Conservation (phyloP, 2,888 invertebrate genomes). For the Dynastes maya region DNA sequence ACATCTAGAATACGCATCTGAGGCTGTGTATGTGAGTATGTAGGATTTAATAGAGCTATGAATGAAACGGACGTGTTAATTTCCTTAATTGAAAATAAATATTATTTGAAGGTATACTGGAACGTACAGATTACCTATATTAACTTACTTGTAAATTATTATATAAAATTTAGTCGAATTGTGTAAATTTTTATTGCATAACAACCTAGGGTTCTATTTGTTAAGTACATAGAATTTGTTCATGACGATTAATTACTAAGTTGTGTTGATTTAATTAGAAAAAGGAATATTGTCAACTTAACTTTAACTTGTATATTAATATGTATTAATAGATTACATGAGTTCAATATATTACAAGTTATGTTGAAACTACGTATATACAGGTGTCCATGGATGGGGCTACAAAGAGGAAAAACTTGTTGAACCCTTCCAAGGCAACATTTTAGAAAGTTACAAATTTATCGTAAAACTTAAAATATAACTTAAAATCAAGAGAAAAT, state of each 20-base stretch:
- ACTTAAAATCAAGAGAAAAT: no score
- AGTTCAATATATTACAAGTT: neutral
- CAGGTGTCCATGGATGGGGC: no score
- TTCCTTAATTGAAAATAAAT: slow-evolving; percentile 30
- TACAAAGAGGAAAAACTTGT: no score
- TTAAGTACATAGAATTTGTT: neutral
- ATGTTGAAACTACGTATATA: neutral
- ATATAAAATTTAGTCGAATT: slow-evolving; percentile 6
- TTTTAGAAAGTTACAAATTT: no score
- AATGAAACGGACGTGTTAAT: slow-evolving; percentile 28
- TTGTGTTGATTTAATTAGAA: neutral
- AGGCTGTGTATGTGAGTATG: neutral
- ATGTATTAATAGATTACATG: no score
- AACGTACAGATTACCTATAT: neutral
- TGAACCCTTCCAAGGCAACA: no score
- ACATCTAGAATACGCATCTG: slow-evolving; percentile 8
- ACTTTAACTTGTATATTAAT: no score
- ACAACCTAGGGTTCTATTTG: neutral
- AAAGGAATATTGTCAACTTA: no score
- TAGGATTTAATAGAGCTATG: slow-evolving; percentile 2
- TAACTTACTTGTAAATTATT: slow-evolving; percentile 1
- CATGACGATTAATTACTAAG: neutral
- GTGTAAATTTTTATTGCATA: slow-evolving; percentile 23
- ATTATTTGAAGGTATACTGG: slow-evolving; percentile 22
- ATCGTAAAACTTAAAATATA: no score